Base-by-base conservation (phyloP, 2,797 vertebrate species). In the Chanos chanos region DNA sequence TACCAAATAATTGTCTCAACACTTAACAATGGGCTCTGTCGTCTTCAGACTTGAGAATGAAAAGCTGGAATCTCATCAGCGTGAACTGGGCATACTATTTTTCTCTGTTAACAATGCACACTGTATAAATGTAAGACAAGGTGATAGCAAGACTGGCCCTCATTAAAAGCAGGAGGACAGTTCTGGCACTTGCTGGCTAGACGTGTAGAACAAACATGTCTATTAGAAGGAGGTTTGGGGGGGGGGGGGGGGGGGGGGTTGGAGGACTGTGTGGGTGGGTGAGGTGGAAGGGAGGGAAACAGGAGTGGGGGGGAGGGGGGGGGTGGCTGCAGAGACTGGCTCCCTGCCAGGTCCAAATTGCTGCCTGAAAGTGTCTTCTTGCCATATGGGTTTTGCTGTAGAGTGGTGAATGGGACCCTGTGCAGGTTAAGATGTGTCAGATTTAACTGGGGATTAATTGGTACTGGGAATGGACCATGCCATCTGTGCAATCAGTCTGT, bases 371-470 rank as follows among this genome's bases (percentile, higher is more conserved):
- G 68, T 79, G 76, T 80, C 70, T 84, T 49, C 49, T 66, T 63
- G 80, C 92, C 92, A 95, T 94, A 93, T 92, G 93, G 91, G 88
- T 92, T 91, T 89, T 88, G 83, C 88, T 92, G 89, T 89, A 88
- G 87, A 86, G 86, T 77, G 81, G 84, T 88, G 90, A 92, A 91
- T 89, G 86, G 85, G 89, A 89, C 90, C 85, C 83, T 89, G 89
- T 66, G 72, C 85, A 90, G 92, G 93, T 94, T 93, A 94, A 91
- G 89, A 90, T 90, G 86, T 92, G 92, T 89, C 93, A 89, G 65
- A 87, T 89, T 84, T 92, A 93, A 92, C 92, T 91, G 87, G 89
- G 87, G 90, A 90, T 94, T 94, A 94, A 95, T 94, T 95, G 91
- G 92, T 91, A 86, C 69, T 83, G 81, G 84, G 86, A 91, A 89